A percentile compares a stretch with the other conserved stretches of the same genome.
phyloP scores from a whole-genome alignment of 1,140 invertebrate species.

The Drosophila ananassae region DNA sequence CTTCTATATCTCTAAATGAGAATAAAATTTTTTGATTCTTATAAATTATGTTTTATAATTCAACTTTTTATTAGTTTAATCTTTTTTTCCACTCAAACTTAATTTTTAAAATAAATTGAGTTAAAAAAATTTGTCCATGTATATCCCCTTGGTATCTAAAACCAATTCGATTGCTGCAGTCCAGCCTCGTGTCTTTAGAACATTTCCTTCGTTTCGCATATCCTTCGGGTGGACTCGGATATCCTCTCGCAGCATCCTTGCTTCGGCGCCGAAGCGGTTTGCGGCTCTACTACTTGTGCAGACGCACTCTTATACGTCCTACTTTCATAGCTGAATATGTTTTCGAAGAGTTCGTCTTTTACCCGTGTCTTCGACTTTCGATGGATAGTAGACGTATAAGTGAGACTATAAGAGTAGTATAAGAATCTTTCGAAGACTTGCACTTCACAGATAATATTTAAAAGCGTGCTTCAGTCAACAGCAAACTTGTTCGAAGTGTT shows the following conservation, averaged over 20 bases:
- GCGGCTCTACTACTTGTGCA: constrained; percentile 61
- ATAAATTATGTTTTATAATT: neutral
- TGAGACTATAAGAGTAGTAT: constrained; percentile 13
- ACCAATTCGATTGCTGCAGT: constrained; percentile 39
- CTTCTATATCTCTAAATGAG: neutral
- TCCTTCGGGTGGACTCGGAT: neutral
- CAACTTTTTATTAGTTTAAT: neutral
- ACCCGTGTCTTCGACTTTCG: neutral
- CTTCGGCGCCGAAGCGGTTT: constrained; percentile 42
- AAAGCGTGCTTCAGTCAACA: constrained; percentile 18
- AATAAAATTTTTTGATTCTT: neutral
- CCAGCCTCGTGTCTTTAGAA: constrained; percentile 54
- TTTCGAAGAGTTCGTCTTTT: constrained; percentile 35
- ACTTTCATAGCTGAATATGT: constrained; percentile 52
- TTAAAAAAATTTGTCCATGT: constrained; percentile 6
- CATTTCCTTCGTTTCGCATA: constrained; percentile 53
- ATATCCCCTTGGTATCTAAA: constrained; percentile 52
- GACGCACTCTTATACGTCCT: constrained; percentile 51
- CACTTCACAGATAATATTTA: constrained; percentile 20
- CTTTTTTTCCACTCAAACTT: neutral
- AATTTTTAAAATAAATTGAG: neutral
- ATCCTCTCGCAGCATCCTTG: constrained; percentile 55
- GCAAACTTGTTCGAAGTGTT: constrained; percentile 44
- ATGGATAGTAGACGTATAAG: constrained; percentile 20
- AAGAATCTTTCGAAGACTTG: constrained; percentile 12